These are phyloP conservation scores for Girardinichthys multiradiatus DNA, from an alignment of 2,113 vertebrate species.

Conservation along the genomic window DNA sequence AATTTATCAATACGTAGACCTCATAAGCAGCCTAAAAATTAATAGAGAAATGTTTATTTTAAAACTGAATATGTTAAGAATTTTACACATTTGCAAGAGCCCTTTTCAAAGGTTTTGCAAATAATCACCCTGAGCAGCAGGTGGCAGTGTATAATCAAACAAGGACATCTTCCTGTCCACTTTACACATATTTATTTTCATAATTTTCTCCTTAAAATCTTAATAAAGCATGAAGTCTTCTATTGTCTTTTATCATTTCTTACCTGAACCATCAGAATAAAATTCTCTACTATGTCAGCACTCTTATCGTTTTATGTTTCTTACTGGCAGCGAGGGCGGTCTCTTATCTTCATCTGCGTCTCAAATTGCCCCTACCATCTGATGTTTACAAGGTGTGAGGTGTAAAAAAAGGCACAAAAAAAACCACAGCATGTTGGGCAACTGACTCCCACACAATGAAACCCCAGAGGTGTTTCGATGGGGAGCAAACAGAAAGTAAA, in stretches of 20 bases:
- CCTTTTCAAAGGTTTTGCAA: not conserved
- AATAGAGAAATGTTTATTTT: not conserved
- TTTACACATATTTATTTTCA: slow-evolving; percentile 17
- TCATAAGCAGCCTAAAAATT: too few species aligned
- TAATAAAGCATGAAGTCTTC: not conserved
- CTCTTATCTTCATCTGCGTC: not conserved
- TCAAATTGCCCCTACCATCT: not conserved
- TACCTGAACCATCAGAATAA: not conserved
- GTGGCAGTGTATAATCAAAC: slow-evolving; percentile 68
- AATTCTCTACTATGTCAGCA: not conserved
- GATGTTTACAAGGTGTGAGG: slow-evolving; percentile 21
- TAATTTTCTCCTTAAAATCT: not conserved
- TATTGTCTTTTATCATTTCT: not conserved
- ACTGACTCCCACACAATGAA: slow-evolving; percentile 63
- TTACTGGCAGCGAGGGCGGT: not conserved
- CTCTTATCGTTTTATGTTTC: not conserved
- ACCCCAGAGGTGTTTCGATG: slow-evolving; percentile 64
- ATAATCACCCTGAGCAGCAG: slow-evolving; percentile 55
- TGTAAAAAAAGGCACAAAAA: not conserved
- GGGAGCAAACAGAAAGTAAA: slow-evolving; percentile 61
- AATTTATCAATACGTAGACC: too few species aligned
- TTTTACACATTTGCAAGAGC: too few species aligned
- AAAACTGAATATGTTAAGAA: not conserved
- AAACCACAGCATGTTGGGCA: slow-evolving; percentile 50
- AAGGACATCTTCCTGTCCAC: slow-evolving; percentile 9